Conservation (phyloP, 2,888 invertebrate species). For the Eurytoma adleriae region DNA sequence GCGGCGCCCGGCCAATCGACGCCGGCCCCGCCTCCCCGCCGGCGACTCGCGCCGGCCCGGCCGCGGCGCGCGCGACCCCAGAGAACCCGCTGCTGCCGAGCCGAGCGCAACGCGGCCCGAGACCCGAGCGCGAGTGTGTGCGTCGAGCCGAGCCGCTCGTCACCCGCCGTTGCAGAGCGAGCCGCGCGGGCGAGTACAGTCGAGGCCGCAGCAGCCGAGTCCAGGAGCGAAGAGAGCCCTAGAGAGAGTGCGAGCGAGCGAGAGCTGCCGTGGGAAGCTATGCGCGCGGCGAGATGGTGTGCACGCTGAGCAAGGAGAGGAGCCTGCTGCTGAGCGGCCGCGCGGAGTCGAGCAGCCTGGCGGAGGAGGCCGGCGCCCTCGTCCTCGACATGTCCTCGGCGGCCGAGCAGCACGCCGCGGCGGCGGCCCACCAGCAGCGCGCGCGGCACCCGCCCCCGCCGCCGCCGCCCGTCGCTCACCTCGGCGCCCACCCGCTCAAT, state of each 20-base stretch:
- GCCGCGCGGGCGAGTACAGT: not conserved
- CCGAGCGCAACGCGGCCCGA: conserved; percentile 42
- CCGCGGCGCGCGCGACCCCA: conserved; percentile 51
- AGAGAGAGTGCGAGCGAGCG: conserved; percentile 40
- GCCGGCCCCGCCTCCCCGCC: not conserved
- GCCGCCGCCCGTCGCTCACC: conserved; percentile 25
- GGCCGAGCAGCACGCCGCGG: conserved; percentile 27
- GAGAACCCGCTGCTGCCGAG: conserved; percentile 52
- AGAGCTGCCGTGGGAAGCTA: conserved; percentile 61
- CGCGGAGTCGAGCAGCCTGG: conserved; percentile 61
- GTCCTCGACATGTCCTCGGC: conserved; percentile 56
- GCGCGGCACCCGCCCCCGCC: not conserved
- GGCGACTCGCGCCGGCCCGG: not conserved
- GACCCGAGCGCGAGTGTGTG: not conserved
- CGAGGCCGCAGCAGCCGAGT: conserved; percentile 3
- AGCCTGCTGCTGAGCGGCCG: conserved; percentile 54
- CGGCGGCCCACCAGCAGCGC: conserved; percentile 16
- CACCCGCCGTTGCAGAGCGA: not conserved
- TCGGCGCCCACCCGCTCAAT: not conserved
- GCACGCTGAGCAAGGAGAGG: conserved; percentile 72
- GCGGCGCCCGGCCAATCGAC: not conserved
- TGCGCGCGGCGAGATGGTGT: conserved; percentile 75
- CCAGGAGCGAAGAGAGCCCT: too few species aligned
- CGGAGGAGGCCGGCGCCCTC: conserved; percentile 41
- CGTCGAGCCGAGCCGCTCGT: not conserved